These are phyloP conservation scores for Trichonephila inaurata DNA, from an alignment of 1,140 invertebrate genomes.

Conservation along the genomic window DNA sequence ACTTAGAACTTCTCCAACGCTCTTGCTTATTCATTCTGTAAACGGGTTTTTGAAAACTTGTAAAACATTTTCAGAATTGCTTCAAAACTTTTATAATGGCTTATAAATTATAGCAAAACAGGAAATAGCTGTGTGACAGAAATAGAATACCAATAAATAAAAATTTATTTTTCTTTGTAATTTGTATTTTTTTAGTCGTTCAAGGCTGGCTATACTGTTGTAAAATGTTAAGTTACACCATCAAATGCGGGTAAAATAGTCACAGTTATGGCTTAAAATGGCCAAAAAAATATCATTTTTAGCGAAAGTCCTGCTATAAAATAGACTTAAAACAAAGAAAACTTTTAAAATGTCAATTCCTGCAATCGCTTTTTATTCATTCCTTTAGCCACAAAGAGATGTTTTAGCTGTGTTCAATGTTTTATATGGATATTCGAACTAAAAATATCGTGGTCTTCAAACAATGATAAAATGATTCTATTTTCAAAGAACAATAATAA, in stretches of 20 bases:
- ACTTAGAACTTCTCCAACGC: too few species aligned
- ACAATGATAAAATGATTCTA: slow-evolving; percentile 4
- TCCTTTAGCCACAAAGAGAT: neutral
- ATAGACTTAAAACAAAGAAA: neutral
- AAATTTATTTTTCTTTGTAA: too few species aligned
- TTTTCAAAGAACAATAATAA: neutral
- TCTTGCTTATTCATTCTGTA: too few species aligned
- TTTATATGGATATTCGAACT: slow-evolving; percentile 14
- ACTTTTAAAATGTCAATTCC: neutral
- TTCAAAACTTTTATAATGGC: too few species aligned
- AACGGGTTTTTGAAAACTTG: too few species aligned
- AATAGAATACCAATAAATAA: too few species aligned
- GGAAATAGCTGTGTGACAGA: too few species aligned
- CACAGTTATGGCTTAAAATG: neutral
- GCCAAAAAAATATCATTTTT: neutral
- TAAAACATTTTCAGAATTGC: too few species aligned
- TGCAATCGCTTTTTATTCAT: neutral
- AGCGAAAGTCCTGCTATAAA: neutral
- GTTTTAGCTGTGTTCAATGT: neutral
- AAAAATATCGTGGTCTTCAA: neutral
- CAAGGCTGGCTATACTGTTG: neutral
- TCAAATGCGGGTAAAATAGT: neutral
- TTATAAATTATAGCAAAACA: too few species aligned
- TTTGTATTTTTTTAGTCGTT: neutral
- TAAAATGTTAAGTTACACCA: neutral